Base-by-base conservation (phyloP, 2,797 vertebrate species). In the Coregonus sp. region DNA sequence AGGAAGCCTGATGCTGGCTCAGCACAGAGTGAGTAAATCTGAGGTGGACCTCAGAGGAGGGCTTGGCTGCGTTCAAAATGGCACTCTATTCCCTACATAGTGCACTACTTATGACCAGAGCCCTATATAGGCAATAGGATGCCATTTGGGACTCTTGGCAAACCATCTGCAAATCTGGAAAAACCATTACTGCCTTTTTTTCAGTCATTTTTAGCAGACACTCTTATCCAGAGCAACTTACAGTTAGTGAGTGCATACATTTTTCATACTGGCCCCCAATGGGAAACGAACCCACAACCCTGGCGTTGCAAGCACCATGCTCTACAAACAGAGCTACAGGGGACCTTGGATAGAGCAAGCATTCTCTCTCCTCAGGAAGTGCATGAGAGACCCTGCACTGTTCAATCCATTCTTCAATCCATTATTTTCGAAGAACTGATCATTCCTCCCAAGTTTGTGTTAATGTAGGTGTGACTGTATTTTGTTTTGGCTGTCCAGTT, bases 121-220 rank as follows among this genome's bases (percentile, higher is more conserved):
- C n/a, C 6, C n/a, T n/a, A 61, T 61, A 47, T 47, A 47, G 56
- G 56, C 6, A 61, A 47, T 59, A 61, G 56, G 31, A 3, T 52
- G 63, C n/a, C 0, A 61, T 61, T 61, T 20, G 56, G 56, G 18
- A 61, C 56, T n/a, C 18, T 11, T 76, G 77, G 75, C 75, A 75
- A 70, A 50, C 75, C 73, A 74, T 86, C 85, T 86, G 71, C 85
- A 87, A 91, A 88, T 79, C 89, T 93, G 91, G 84, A 88, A 91
- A 92, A 92, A 76, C 78, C 83, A 90, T 92, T 84, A 86, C 5
- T 25, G 85, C 74, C 73, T 75, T 74, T 25, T 25, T 25, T 25
- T 25, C 25, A 25, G 25, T 25, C 25, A 25, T 25, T 25, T 25
- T 25, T 25, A 25, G 25, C 25, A 25, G 25, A 25, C 25, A 25